Percentiles rank a stretch among this genome's conserved stretches.
Evolutionary conservation across 2,797 vertebrate species (phyloP).

Genomic region (Oryzias dopingdopingensis): DNA sequence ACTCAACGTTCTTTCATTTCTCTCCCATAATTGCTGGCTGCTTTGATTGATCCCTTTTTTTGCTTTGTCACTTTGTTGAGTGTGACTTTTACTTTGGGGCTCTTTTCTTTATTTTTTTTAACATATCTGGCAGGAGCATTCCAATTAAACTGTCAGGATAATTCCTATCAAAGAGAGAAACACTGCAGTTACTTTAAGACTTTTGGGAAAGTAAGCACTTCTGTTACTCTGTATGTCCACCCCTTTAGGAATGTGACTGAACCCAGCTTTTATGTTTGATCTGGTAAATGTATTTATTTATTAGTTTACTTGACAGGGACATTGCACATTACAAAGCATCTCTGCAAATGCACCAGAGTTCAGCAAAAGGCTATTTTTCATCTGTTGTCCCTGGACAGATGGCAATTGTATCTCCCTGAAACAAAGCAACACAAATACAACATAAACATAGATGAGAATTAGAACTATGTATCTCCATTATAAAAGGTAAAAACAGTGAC

Average conservation of each 20-base stretch:
- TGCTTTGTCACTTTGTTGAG: slow-evolving; percentile 24
- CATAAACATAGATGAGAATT: too few relatives aligned
- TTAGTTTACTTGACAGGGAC: too few relatives aligned
- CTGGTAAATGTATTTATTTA: too few relatives aligned
- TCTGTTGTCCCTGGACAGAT: too few relatives aligned
- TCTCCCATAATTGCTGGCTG: slow-evolving; percentile 31
- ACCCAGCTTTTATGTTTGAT: too few relatives aligned
- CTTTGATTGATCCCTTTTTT: slow-evolving; percentile 48
- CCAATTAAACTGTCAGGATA: slow-evolving; percentile 49
- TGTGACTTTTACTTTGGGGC: slow-evolving; percentile 2
- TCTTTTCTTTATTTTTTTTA: slow-evolving; percentile 22
- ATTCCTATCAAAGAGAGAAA: slow-evolving; percentile 30
- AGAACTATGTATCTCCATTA: too few relatives aligned
- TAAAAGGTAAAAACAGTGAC: too few relatives aligned
- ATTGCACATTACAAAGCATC: too few relatives aligned
- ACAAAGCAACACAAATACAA: too few relatives aligned
- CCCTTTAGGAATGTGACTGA: slow-evolving; percentile 10
- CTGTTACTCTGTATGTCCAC: slow-evolving; percentile 5
- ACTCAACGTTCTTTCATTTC: slow-evolving; percentile 18
- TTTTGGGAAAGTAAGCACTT: slow-evolving; percentile 32
- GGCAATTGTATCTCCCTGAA: too few relatives aligned
- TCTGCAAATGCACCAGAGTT: too few relatives aligned
- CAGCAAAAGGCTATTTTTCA: too few relatives aligned
- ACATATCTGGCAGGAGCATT: slow-evolving; percentile 11
- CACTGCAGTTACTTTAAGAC: slow-evolving; percentile 20